phyloP scores from a whole-genome alignment of 2,797 vertebrate genomes.

The Sebastes itinus region DNA sequence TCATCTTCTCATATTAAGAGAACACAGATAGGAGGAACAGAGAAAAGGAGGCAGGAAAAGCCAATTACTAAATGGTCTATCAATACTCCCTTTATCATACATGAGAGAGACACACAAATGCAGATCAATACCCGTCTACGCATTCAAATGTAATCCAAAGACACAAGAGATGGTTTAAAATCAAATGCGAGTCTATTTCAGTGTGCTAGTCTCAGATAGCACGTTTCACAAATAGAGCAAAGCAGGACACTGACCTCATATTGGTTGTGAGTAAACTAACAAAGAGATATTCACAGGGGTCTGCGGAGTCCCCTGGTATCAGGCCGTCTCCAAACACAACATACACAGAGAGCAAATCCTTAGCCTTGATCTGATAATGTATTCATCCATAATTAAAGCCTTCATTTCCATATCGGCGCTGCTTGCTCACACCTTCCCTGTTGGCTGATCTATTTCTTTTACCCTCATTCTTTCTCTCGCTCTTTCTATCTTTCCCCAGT shows the following conservation, averaged over 20 bases:
- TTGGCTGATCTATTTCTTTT: slow-evolving; percentile 46
- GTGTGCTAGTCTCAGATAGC: neutral
- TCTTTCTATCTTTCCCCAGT: slow-evolving; percentile 10
- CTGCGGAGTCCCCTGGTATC: slow-evolving; percentile 35
- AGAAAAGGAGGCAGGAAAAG: neutral
- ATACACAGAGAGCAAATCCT: slow-evolving; percentile 50
- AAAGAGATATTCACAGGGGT: slow-evolving; percentile 23
- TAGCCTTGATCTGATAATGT: slow-evolving; percentile 74
- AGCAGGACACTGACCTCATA: neutral
- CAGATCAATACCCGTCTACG: neutral
- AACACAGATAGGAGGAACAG: neutral
- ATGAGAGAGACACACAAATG: neutral
- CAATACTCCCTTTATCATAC: neutral
- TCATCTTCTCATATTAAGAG: neutral
- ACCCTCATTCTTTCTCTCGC: slow-evolving; percentile 9
- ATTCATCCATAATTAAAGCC: slow-evolving; percentile 82
- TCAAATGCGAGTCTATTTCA: neutral
- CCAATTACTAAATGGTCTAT: neutral
- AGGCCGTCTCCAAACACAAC: slow-evolving; percentile 57
- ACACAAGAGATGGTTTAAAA: neutral
- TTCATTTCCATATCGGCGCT: slow-evolving; percentile 76
- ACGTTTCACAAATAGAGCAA: neutral
- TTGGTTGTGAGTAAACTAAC: slow-evolving; percentile 31
- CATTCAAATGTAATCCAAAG: neutral
- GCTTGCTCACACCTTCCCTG: slow-evolving; percentile 68